These are phyloP conservation scores for Drosophila fulvimacula DNA, from an alignment of 2,888 invertebrate species.

Conservation along the genomic window DNA sequence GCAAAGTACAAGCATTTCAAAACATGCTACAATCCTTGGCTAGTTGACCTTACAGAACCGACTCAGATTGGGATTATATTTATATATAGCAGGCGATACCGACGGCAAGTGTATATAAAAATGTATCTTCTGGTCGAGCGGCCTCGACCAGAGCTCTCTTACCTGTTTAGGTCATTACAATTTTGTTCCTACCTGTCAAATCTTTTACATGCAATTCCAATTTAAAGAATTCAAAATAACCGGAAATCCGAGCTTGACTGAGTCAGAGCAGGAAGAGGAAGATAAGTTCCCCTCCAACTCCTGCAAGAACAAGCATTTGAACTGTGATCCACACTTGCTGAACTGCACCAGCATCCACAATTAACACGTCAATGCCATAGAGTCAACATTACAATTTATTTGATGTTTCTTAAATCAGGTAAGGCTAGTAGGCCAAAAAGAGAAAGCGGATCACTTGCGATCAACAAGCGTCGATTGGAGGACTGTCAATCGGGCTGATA, in stretches of 20 bases:
- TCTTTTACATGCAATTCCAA: too few relatives aligned
- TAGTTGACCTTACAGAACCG: too few relatives aligned
- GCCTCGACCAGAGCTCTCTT: too few relatives aligned
- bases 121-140: too few relatives aligned
- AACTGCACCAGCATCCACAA: constrained; percentile 26
- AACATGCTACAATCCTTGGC: too few relatives aligned
- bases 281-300: not conserved
- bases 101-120: too few relatives aligned
- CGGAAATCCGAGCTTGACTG: too few relatives aligned
- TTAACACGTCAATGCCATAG: constrained; percentile 36
- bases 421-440: constrained; percentile 53
- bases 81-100: too few relatives aligned
- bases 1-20: not conserved
- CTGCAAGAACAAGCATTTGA: constrained; percentile 25
- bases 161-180: too few relatives aligned
- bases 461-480: constrained; percentile 62
- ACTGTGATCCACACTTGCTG: constrained; percentile 33
- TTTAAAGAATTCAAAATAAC: too few relatives aligned
- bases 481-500: constrained; percentile 47
- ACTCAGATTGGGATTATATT: too few relatives aligned
- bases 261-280: not conserved
- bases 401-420: constrained; percentile 31
- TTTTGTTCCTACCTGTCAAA: too few relatives aligned
- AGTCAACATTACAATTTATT: constrained; percentile 17
- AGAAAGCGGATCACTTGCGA: constrained; percentile 75